Conservation (phyloP, 2,888 invertebrate genomes). For the Tortricodes alternella region DNA sequence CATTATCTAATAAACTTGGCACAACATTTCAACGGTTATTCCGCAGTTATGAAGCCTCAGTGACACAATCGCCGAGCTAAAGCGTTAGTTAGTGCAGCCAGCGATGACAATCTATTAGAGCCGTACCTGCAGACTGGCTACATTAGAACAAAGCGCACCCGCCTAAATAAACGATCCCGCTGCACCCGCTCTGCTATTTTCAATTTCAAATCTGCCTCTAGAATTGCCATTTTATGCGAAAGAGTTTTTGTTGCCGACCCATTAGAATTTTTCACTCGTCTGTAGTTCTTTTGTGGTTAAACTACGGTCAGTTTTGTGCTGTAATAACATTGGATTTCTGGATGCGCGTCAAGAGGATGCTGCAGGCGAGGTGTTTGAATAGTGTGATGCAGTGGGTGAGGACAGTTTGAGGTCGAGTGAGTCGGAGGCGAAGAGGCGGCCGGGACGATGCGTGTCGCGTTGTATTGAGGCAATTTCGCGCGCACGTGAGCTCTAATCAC, state of each 20-base stretch:
- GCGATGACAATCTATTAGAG: conserved; percentile 52
- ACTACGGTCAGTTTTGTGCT: neutral
- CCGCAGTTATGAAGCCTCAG: conserved; percentile 11
- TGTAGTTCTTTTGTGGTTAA: conserved; percentile 10
- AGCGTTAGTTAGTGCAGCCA: conserved; percentile 35
- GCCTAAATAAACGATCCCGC: conserved; percentile 59
- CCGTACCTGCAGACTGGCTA: conserved; percentile 57
- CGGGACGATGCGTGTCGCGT: conserved; percentile 48
- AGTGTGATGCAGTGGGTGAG: conserved; percentile 9
- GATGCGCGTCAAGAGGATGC: no score
- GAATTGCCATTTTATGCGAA: conserved; percentile 64
- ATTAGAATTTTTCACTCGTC: conserved; percentile 50
- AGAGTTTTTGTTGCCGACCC: conserved; percentile 56
- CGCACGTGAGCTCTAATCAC: conserved; percentile 70
- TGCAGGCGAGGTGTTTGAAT: neutral
- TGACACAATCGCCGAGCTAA: conserved; percentile 37
- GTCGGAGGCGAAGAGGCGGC: no score
- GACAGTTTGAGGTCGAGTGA: no score
- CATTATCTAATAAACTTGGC: conserved; percentile 7
- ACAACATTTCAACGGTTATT: neutral
- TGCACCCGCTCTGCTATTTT: conserved; percentile 64
- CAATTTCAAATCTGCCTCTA: conserved; percentile 74
- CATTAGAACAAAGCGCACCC: conserved; percentile 59
- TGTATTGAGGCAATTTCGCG: conserved; percentile 56
- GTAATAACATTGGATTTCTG: neutral